Conservation (phyloP, 2,888 invertebrate genomes). For the Myathropa florea region DNA sequence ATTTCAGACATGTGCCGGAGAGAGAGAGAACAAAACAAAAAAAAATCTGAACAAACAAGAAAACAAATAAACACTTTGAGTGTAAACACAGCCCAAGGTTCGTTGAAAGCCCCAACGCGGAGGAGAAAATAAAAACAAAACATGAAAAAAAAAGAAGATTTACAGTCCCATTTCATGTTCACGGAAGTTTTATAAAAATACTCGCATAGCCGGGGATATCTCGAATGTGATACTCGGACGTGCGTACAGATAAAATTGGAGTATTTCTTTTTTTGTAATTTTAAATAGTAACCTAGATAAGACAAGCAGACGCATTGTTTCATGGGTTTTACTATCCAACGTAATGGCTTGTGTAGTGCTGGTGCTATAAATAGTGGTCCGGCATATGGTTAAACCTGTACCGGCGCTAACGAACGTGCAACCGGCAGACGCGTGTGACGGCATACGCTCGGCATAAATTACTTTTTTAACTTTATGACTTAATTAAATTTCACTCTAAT, state of each 20-base stretch:
- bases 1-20: background rate
- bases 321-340: conserved; percentile 43
- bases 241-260: background rate
- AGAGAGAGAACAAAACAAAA: background rate
- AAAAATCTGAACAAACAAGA: background rate
- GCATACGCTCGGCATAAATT: conserved; percentile 3
- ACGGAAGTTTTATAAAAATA: conserved; percentile 47
- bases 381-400: conserved; percentile 13
- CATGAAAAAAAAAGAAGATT: conserved; percentile 9
- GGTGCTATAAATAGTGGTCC: conserved; percentile 38
- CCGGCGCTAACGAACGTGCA: conserved; percentile 8
- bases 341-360: conserved; percentile 30
- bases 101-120: conserved; percentile 10
- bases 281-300: conserved; percentile 46
- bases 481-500: conserved; percentile 46
- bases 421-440: background rate
- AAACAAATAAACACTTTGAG: conserved; percentile 39
- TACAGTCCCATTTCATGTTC: conserved; percentile 49
- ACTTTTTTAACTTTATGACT: conserved; percentile 30
- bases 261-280: conserved; percentile 10
- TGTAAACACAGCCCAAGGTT: conserved; percentile 50
- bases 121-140: conserved; percentile 13
- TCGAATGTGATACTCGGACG: background rate
- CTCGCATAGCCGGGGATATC: conserved; percentile 6
- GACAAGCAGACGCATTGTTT: conserved; percentile 21